Percentiles rank a stretch among this genome's conserved stretches.
Evolutionary conservation across 1,140 invertebrate species (phyloP).

Genomic region (Sminthurinus signatus): DNA sequence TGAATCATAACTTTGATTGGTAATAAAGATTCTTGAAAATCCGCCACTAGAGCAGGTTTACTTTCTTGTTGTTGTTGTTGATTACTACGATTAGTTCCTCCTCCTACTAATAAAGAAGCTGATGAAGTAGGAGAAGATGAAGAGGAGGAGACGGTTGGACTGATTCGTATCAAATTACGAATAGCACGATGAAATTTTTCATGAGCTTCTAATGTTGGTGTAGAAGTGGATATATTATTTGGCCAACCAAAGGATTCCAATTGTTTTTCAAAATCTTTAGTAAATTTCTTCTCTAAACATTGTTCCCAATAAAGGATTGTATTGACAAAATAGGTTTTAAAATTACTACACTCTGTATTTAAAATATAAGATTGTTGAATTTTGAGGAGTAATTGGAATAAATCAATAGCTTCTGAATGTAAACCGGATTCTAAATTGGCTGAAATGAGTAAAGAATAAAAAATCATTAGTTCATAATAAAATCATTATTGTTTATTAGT

Average conservation of each 20-base stretch:
- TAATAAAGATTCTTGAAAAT: conserved; percentile 19
- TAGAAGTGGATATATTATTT: conserved; percentile 14
- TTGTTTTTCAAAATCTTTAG: conserved; percentile 28
- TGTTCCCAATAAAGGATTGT: conserved; percentile 24
- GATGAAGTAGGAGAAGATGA: neutral
- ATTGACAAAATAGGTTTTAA: conserved; percentile 17
- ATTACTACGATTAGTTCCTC: too few relatives aligned
- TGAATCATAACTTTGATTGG: conserved; percentile 33
- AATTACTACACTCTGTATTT: conserved; percentile 3
- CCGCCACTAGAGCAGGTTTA: conserved; percentile 7
- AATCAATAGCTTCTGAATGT: conserved; percentile 29
- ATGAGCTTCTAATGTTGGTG: conserved; percentile 35
- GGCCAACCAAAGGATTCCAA: conserved; percentile 37
- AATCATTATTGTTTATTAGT: too few relatives aligned
- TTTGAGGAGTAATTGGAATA: conserved; percentile 11
- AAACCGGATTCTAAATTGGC: conserved; percentile 32
- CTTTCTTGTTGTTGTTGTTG: too few relatives aligned
- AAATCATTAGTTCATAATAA: too few relatives aligned
- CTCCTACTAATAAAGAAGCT: too few relatives aligned
- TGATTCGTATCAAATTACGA: conserved; percentile 19
- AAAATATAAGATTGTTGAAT: conserved; percentile 11
- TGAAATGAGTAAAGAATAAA: conserved; percentile 30
- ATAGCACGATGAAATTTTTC: conserved; percentile 32
- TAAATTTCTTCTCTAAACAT: conserved; percentile 20
- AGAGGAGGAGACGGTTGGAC: neutral